These are phyloP conservation scores for Eudemis profundana DNA, from an alignment of 2,888 invertebrate species.

Conservation along the genomic window DNA sequence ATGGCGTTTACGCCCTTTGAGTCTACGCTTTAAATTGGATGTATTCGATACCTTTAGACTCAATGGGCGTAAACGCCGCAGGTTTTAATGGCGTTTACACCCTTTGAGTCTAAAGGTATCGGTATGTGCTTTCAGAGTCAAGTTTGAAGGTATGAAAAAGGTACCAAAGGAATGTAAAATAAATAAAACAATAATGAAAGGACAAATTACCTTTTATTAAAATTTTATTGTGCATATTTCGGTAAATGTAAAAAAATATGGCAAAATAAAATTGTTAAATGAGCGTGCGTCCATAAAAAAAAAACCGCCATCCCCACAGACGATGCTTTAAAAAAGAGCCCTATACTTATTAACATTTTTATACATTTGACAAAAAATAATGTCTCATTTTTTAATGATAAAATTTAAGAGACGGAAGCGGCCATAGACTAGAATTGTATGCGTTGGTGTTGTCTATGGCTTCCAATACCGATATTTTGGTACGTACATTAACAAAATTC, in stretches of 20 bases:
- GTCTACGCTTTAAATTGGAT: too few relatives aligned
- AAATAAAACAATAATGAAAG: conserved; percentile 74
- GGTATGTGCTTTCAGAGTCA: too few relatives aligned
- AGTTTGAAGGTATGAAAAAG: not conserved
- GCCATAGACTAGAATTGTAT: conserved; percentile 68
- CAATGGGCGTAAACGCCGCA: too few relatives aligned
- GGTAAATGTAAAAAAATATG: conserved; percentile 80
- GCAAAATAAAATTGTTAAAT: conserved; percentile 70
- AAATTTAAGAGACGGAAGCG: conserved; percentile 72
- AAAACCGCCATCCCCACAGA: conserved; percentile 43
- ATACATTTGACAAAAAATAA: conserved; percentile 74
- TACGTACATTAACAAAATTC: not conserved
- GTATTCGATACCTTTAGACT: too few relatives aligned
- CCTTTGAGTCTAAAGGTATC: too few relatives aligned
- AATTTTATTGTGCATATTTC: conserved; percentile 82
- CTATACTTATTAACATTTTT: conserved; percentile 61
- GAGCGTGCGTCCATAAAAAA: conserved; percentile 65
- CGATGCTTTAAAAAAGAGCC: conserved; percentile 52
- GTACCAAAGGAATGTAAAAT: conserved; percentile 27
- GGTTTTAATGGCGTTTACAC: too few relatives aligned
- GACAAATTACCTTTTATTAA: conserved; percentile 81
- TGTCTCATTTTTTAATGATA: conserved; percentile 55
- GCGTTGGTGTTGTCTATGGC: not conserved
- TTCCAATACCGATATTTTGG: not conserved
- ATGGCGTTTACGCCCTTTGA: too few relatives aligned